These are phyloP conservation scores for Arge pagana DNA, from an alignment of 2,888 invertebrate genomes.

Conservation along the genomic window DNA sequence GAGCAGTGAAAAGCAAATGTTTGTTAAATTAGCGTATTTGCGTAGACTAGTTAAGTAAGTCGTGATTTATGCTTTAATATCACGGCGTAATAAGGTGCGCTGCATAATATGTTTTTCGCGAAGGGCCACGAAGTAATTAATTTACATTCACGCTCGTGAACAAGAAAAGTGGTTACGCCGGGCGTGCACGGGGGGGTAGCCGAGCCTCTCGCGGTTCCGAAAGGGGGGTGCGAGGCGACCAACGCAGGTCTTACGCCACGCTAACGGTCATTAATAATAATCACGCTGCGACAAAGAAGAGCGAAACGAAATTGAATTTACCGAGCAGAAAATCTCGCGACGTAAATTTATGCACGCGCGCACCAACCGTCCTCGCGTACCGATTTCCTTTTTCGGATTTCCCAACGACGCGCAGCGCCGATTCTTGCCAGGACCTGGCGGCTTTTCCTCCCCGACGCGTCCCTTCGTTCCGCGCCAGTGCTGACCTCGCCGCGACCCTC, in stretches of 20 bases:
- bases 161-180: constrained; percentile 35
- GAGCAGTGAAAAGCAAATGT: constrained; percentile 8
- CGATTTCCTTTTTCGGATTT: no score
- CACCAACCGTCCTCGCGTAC: no score
- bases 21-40: constrained; percentile 1
- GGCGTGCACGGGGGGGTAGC: constrained; percentile 14
- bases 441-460: no score
- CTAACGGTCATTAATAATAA: constrained; percentile 36
- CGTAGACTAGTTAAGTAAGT: constrained; percentile 44
- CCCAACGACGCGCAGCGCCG: no score
- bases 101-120: constrained; percentile 52
- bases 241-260: constrained; percentile 24
- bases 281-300: constrained; percentile 36
- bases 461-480: no score
- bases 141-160: constrained; percentile 51
- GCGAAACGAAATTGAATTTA: constrained; percentile 35
- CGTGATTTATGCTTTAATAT: constrained; percentile 56
- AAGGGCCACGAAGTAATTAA: constrained; percentile 49
- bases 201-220: constrained; percentile 21
- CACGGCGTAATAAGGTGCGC: constrained; percentile 50
- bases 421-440: no score
- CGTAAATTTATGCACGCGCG: constrained; percentile 29
- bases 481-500: no score
- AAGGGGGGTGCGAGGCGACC: constrained; percentile 1
- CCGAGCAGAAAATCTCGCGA: constrained; percentile 35